phyloP scores from a whole-genome alignment of 2,113 vertebrate species.

The Amblyornis subalaris region DNA sequence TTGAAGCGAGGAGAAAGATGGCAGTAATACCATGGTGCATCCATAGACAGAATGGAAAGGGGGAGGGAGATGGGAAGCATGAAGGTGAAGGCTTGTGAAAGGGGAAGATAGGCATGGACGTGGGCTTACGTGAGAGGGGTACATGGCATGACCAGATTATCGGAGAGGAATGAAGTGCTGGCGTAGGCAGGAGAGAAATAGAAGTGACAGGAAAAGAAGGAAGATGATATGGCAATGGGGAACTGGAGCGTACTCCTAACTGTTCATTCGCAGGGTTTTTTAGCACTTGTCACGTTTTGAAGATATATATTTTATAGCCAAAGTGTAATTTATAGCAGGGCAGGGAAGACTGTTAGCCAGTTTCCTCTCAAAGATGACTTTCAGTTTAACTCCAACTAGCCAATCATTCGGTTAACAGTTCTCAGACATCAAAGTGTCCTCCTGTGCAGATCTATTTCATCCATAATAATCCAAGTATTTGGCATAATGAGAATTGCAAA shows the following conservation, averaged over 20 bases:
- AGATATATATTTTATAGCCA: background rate
- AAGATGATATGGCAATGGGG: background rate
- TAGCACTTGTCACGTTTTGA: slow-evolving; percentile 36
- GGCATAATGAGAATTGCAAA: background rate
- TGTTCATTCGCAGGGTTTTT: slow-evolving; percentile 31
- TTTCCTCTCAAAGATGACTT: slow-evolving; percentile 4
- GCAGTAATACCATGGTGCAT: background rate
- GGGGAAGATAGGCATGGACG: background rate
- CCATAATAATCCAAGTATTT: background rate
- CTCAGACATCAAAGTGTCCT: background rate
- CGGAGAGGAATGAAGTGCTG: background rate
- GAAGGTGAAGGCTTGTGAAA: background rate
- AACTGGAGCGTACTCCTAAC: background rate
- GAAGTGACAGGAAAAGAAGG: slow-evolving; percentile 28
- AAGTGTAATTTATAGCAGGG: background rate
- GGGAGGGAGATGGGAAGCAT: background rate
- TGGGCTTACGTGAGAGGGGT: background rate
- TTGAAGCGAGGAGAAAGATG: background rate
- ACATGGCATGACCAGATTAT: background rate
- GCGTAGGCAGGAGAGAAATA: slow-evolving; percentile 15
- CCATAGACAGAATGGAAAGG: background rate
- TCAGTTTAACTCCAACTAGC: background rate
- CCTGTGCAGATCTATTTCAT: background rate
- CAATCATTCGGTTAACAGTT: background rate
- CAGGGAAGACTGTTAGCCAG: background rate